These are phyloP conservation scores for Peromyscus eremicus DNA, from an alignment of 2,797 vertebrate genomes.

Conservation along the genomic window DNA sequence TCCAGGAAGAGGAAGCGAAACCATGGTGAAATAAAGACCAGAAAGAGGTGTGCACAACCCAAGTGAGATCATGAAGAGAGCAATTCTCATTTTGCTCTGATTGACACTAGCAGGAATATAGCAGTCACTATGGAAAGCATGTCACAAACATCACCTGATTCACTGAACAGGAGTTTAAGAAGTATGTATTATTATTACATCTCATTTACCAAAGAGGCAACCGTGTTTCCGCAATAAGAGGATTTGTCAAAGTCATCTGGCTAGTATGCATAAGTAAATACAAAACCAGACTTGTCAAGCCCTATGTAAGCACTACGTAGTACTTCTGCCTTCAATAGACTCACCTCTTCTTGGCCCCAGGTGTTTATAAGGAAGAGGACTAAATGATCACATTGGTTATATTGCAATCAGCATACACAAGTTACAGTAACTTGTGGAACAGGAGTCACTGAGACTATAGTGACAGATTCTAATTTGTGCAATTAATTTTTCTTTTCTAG, in stretches of 20 bases:
- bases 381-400: constrained; percentile 42
- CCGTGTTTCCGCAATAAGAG: constrained; percentile 46
- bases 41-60: neutral
- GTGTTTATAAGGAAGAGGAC: constrained; percentile 1
- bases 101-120: neutral
- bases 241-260: constrained; percentile 39
- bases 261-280: constrained; percentile 51
- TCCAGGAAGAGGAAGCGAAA: constrained; percentile 57
- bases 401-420: constrained; percentile 5
- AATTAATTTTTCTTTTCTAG: constrained; percentile 25
- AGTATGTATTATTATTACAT: constrained; percentile 23
- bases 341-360: neutral
- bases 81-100: constrained; percentile 55
- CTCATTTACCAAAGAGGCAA: constrained; percentile 36
- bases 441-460: constrained; percentile 17
- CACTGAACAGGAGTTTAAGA: constrained; percentile 52
- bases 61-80: neutral
- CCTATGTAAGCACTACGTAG: constrained; percentile 35
- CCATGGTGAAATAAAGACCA: constrained; percentile 35
- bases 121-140: neutral
- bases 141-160: constrained; percentile 23
- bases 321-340: neutral
- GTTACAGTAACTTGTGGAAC: neutral
- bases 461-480: constrained; percentile 23
- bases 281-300: neutral